Conservation (phyloP, 2,888 invertebrate species). For the Serrognathus titanus region DNA sequence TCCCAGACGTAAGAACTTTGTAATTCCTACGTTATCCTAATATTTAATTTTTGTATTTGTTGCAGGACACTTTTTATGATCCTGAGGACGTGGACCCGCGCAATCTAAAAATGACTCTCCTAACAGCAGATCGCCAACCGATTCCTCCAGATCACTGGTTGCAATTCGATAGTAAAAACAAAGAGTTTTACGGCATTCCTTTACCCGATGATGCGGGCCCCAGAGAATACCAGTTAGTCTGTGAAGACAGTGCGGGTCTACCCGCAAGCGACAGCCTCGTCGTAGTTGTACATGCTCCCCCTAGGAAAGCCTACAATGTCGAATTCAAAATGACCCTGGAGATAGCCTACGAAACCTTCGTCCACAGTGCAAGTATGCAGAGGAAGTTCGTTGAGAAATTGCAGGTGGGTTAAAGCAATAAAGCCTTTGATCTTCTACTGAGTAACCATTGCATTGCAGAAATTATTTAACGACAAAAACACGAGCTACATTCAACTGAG, state of each 20-base stretch:
- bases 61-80: conserved; percentile 84
- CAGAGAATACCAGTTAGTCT: conserved; percentile 74
- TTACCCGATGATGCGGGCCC: conserved; percentile 71
- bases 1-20: conserved; percentile 64
- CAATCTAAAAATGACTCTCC: conserved; percentile 67
- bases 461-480: conserved; percentile 72
- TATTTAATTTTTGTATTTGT: conserved; percentile 14
- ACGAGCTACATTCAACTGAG: conserved; percentile 72
- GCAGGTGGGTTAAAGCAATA: conserved; percentile 28
- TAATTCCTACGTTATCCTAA: not conserved
- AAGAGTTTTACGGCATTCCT: conserved; percentile 87
- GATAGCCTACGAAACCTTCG: conserved; percentile 65
- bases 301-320: conserved; percentile 64
- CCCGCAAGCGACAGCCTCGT: conserved; percentile 76
- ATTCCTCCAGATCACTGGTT: conserved; percentile 75
- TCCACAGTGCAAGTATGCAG: conserved; percentile 68
- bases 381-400: conserved; percentile 79
- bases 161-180: conserved; percentile 83
- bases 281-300: conserved; percentile 67
- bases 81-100: conserved; percentile 77
- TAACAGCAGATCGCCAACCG: conserved; percentile 67
- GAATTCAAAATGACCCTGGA: conserved; percentile 80
- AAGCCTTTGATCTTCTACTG: not conserved
- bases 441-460: conserved; percentile 44
- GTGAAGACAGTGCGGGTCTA: conserved; percentile 70